Evolutionary conservation across 2,797 vertebrate species (phyloP).

Genomic region (Pipistrellus nathusii): DNA sequence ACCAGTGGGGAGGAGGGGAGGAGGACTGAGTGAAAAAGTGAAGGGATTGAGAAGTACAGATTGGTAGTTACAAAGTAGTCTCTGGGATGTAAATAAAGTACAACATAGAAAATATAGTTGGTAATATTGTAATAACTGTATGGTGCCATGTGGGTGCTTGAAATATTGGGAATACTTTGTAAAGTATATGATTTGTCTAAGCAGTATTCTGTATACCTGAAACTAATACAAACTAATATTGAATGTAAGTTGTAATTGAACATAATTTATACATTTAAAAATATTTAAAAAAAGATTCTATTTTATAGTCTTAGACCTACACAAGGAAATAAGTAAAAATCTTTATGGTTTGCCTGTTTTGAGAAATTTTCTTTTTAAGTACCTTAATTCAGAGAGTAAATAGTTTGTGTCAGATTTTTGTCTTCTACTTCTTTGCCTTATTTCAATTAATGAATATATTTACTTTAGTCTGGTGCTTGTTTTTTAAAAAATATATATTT

Average conservation of each 20-base stretch:
- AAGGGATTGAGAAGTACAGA: neutral
- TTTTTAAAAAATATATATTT: neutral
- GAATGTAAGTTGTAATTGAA: neutral
- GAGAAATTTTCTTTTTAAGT: neutral
- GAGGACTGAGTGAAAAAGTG: neutral
- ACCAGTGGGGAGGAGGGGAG: neutral
- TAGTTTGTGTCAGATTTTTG: slow-evolving; percentile 49
- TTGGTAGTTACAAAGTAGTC: neutral
- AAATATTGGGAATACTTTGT: neutral
- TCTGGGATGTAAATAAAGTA: neutral
- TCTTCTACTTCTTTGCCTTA: neutral
- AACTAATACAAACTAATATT: neutral
- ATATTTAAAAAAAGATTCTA: neutral
- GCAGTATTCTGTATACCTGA: neutral
- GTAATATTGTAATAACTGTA: neutral
- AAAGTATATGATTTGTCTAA: neutral
- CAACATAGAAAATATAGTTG: neutral
- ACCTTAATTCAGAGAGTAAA: slow-evolving; percentile 22
- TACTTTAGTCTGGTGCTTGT: neutral
- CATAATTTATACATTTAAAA: neutral
- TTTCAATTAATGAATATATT: neutral
- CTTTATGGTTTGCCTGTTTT: neutral
- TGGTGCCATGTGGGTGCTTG: neutral
- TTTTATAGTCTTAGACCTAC: neutral
- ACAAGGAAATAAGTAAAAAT: neutral